Evolutionary conservation across 2,113 vertebrate species (phyloP).

Genomic region (Platycercus adscitus): DNA sequence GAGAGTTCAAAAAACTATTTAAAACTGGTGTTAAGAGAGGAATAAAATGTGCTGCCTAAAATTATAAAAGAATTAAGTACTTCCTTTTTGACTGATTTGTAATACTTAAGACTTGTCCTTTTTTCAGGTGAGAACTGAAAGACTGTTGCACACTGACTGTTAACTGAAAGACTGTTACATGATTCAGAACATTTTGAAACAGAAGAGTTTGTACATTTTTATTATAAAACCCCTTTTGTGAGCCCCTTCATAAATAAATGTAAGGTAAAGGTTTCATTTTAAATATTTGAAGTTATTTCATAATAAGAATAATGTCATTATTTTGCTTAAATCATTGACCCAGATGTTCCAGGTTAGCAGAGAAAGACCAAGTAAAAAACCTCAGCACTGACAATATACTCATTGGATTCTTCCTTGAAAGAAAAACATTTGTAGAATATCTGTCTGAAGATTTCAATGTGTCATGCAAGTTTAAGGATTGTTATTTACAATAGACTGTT

Average conservation of each 20-base stretch:
- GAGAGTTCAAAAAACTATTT: not conserved
- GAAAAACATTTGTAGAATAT: not conserved
- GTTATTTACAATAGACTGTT: not conserved
- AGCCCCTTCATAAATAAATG: not conserved
- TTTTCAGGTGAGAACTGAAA: not conserved
- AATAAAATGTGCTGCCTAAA: not conserved
- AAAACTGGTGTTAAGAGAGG: not conserved
- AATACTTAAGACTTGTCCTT: not conserved
- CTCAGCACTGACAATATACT: not conserved
- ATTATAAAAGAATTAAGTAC: not conserved
- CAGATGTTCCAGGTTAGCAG: not conserved
- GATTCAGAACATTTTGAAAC: not conserved
- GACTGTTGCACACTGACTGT: not conserved
- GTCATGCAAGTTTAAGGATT: not conserved
- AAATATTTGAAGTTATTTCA: not conserved
- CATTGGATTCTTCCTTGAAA: not conserved
- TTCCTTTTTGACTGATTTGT: not conserved
- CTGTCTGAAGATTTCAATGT: not conserved
- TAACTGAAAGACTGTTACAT: not conserved
- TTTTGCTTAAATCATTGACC: not conserved
- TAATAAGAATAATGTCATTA: not conserved
- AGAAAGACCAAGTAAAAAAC: not conserved
- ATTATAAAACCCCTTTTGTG: not conserved
- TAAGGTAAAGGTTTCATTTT: not conserved
- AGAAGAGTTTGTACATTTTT: not conserved